Percentiles rank a stretch among this genome's conserved stretches.
Conservation (phyloP, 2,113 vertebrate species). For the Nothocercus nigrocapillus region DNA sequence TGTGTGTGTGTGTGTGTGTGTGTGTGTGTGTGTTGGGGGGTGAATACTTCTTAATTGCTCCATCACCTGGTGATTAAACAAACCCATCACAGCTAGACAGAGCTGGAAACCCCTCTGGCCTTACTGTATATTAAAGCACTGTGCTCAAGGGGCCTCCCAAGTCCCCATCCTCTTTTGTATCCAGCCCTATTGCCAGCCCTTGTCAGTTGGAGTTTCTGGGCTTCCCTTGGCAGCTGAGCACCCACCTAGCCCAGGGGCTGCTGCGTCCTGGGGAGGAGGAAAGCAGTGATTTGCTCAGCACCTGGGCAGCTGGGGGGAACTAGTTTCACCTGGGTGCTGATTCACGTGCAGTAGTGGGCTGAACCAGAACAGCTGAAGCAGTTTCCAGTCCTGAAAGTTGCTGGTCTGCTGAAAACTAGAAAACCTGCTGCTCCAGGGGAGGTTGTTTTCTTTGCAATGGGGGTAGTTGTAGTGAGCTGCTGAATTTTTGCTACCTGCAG, state of each 20-base stretch:
- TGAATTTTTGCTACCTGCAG: not conserved
- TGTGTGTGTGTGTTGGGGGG: not conserved
- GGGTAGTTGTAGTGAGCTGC: not conserved
- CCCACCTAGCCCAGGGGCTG: not conserved
- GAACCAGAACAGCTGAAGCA: not conserved
- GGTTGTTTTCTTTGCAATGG: not conserved
- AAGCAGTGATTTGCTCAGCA: not conserved
- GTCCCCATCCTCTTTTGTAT: not conserved
- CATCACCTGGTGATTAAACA: not conserved
- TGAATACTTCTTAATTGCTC: slow-evolving; percentile 45
- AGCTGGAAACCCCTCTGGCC: not conserved
- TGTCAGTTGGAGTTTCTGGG: not conserved
- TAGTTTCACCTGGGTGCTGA: not conserved
- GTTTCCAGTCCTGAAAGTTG: not conserved
- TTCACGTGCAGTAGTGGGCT: not conserved
- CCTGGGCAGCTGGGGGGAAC: not conserved
- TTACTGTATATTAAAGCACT: not conserved
- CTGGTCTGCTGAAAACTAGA: not conserved
- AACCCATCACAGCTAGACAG: not conserved
- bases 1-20: not conserved
- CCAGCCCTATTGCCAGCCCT: not conserved
- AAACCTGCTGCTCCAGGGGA: not conserved
- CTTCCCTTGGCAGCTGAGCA: not conserved
- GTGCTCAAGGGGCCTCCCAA: not conserved
- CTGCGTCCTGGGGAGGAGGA: not conserved